Evolutionary conservation across 2,113 vertebrate genomes (phyloP).

Genomic region (Cyanoderma ruficeps): DNA sequence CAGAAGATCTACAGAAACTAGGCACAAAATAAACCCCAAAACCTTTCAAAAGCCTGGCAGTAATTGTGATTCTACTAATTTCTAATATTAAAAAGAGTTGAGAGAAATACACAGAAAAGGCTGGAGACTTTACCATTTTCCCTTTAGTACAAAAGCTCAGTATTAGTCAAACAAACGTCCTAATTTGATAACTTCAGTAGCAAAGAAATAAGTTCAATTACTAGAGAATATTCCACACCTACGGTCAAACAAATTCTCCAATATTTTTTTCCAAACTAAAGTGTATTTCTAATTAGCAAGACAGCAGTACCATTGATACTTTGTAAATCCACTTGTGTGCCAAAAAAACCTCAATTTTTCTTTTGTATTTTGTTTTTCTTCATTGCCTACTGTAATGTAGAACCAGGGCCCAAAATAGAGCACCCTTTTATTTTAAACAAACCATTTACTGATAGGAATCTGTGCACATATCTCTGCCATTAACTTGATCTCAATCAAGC

Average conservation of each 20-base stretch:
- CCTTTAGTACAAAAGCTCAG: neutral
- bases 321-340: neutral
- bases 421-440: conserved; percentile 9
- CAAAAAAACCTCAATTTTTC: neutral
- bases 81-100: neutral
- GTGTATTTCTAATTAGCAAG: neutral
- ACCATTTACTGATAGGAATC: conserved; percentile 7
- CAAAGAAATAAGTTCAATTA: neutral
- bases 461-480: neutral
- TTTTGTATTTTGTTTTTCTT: conserved; percentile 13
- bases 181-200: neutral
- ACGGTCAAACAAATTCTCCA: neutral
- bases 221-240: neutral
- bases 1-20: neutral
- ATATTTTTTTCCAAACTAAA: neutral
- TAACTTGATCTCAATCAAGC: conserved; percentile 30
- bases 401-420: neutral
- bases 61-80: neutral
- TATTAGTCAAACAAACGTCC: neutral
- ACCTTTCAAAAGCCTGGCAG: neutral
- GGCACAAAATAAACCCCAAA: neutral
- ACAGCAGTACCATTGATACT: neutral
- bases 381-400: neutral
- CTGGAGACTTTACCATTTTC: neutral
- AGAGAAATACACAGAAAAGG: neutral